phyloP scores from a whole-genome alignment of 2,113 vertebrate species.

The Furnarius figulus region DNA sequence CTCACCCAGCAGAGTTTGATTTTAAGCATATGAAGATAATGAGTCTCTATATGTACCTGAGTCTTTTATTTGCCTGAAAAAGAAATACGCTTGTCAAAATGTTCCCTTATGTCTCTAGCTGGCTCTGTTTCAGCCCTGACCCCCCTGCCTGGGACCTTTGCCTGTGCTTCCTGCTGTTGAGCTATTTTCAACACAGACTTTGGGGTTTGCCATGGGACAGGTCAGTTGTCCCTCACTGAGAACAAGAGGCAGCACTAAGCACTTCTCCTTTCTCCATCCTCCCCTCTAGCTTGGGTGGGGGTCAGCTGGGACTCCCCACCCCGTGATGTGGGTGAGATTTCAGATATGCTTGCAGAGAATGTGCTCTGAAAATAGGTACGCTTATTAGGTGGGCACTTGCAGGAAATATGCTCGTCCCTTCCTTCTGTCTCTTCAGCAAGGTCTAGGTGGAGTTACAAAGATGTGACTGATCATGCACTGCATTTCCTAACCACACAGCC shows the following conservation, averaged over 20 bases:
- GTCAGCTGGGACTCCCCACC: not conserved
- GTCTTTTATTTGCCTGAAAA: not conserved
- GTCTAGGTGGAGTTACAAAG: not conserved
- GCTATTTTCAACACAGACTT: not conserved
- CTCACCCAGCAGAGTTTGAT: not conserved
- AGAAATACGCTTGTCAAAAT: not conserved
- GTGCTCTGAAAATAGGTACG: fast-evolving
- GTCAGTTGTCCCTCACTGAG: fast-evolving
- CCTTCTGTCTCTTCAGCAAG: not conserved
- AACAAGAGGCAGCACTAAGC: not conserved
- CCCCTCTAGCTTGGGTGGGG: not conserved
- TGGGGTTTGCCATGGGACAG: not conserved
- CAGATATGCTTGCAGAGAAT: not conserved
- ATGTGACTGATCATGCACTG: fast-evolving
- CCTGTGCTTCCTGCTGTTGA: not conserved
- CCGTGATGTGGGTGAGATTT: not conserved
- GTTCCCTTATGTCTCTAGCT: not conserved
- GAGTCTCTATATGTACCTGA: not conserved
- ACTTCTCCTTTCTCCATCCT: not conserved
- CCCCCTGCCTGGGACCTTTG: not conserved
- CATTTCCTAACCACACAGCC: not conserved
- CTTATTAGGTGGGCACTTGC: not conserved
- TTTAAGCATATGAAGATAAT: not conserved
- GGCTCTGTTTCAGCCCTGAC: not conserved
- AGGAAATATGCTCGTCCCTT: not conserved